These are phyloP conservation scores for Atlantisia rogersi DNA, from an alignment of 2,113 vertebrate species.

Conservation along the genomic window DNA sequence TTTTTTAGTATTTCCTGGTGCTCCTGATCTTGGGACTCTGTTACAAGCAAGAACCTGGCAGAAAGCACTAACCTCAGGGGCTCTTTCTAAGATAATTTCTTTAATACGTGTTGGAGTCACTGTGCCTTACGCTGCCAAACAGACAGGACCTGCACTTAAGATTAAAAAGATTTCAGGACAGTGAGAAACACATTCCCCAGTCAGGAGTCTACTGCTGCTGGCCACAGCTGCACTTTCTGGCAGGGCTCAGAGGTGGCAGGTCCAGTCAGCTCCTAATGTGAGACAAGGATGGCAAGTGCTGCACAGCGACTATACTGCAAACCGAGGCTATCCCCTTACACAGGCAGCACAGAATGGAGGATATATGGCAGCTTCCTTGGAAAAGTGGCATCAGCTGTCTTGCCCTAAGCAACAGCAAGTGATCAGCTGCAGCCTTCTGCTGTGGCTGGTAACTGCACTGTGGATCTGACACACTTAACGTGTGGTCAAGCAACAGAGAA, in stretches of 20 bases:
- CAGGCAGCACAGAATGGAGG: neutral
- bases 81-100: neutral
- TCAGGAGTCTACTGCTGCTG: neutral
- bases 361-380: neutral
- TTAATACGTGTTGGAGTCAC: neutral
- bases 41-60: neutral
- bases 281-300: neutral
- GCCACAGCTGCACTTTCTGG: neutral
- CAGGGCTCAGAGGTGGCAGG: neutral
- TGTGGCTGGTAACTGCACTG: neutral
- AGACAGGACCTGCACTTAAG: neutral
- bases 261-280: neutral
- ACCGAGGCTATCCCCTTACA: neutral
- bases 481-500: fast-evolving
- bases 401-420: neutral
- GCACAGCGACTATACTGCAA: neutral
- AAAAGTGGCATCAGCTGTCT: neutral
- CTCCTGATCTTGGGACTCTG: neutral
- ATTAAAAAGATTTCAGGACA: neutral
- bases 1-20: neutral
- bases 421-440: neutral
- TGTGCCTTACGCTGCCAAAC: neutral
- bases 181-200: neutral
- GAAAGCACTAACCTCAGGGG: neutral
- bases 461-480: neutral